Percentiles rank a stretch among this genome's conserved stretches.
These are phyloP conservation scores for Arremon aurantiirostris DNA, from an alignment of 2,797 vertebrate genomes.

Conservation along the genomic window DNA sequence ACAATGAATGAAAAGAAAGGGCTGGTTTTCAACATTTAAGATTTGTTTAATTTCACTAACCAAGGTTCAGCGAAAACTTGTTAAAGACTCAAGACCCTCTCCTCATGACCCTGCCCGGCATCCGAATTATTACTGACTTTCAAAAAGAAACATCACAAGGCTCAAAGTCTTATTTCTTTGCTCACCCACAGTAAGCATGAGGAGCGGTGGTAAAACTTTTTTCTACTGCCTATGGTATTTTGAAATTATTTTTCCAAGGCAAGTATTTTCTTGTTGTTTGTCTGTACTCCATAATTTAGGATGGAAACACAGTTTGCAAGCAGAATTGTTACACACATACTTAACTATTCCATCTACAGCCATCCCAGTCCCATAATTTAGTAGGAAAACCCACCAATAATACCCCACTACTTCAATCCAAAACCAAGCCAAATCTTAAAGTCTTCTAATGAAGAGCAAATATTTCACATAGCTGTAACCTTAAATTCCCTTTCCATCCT, in stretches of 20 bases:
- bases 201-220: background rate
- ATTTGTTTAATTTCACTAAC: background rate
- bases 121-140: background rate
- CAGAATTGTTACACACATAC: background rate
- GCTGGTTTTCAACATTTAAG: background rate
- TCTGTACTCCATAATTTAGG: background rate
- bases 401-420: background rate
- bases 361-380: background rate
- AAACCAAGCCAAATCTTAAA: background rate
- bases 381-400: background rate
- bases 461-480: background rate
- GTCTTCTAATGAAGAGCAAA: background rate
- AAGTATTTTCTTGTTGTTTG: background rate
- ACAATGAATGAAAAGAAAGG: background rate
- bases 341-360: background rate
- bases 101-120: rapidly evolving
- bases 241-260: background rate
- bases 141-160: background rate
- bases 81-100: background rate
- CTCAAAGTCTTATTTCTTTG: background rate
- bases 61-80: background rate
- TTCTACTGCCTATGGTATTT: background rate
- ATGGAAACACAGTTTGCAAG: background rate
- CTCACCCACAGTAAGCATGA: background rate
- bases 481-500: background rate